phyloP scores from a whole-genome alignment of 2,113 vertebrate species.

The Hyperopisus bebe region DNA sequence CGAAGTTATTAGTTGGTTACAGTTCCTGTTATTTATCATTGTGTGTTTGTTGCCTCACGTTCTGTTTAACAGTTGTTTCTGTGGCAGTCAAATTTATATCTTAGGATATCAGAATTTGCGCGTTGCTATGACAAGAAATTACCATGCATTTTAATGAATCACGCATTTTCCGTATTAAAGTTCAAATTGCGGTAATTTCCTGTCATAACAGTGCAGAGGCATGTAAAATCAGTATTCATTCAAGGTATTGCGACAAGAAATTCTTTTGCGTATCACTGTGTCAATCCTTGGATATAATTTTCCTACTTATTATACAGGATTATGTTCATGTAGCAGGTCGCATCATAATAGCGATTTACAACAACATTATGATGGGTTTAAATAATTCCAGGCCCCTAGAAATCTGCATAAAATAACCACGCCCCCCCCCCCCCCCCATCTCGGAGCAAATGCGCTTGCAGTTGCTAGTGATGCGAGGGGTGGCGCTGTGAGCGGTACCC shows the following conservation, averaged over 20 bases:
- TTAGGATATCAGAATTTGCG: not conserved
- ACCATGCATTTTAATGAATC: not conserved
- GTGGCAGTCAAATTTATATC: not conserved
- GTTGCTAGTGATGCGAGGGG: not conserved
- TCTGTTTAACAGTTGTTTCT: not conserved
- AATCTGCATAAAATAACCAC: not conserved
- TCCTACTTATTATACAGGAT: not conserved
- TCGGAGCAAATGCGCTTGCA: not conserved
- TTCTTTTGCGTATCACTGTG: not conserved
- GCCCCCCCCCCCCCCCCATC: not conserved
- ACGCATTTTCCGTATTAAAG: not conserved
- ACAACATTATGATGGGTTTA: not conserved
- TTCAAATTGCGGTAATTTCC: not conserved
- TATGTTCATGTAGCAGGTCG: not conserved
- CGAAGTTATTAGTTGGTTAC: not conserved
- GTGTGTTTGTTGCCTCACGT: not conserved
- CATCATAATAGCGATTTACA: not conserved
- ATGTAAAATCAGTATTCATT: not conserved
- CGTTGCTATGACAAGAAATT: not conserved
- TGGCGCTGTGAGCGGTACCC: not conserved
- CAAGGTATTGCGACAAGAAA: not conserved
- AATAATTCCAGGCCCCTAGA: not conserved
- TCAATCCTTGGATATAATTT: not conserved
- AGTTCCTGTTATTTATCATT: not conserved
- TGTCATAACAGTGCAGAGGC: not conserved